Conservation (phyloP, 2,113 vertebrate genomes). For the Sitta europaea region DNA sequence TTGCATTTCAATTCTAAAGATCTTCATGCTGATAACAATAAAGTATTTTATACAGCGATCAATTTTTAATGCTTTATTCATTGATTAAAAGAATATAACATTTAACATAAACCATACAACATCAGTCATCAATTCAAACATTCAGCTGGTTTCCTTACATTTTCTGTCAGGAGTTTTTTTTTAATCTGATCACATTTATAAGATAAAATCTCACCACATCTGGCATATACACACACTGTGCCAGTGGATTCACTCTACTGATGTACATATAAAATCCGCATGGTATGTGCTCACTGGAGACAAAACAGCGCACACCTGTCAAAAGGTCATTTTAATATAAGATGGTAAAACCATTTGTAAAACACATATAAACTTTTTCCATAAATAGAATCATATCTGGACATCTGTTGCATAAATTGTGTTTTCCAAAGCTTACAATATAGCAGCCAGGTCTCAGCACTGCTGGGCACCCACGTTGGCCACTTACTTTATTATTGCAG, state of each 20-base stretch:
- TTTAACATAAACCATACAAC: conserved; percentile 95
- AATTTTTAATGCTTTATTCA: conserved; percentile 95
- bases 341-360: conserved; percentile 97
- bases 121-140: conserved; percentile 91
- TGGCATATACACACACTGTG: conserved; percentile 85
- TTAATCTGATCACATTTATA: conserved; percentile 82
- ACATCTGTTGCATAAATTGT: conserved; percentile 95
- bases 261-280: conserved; percentile 93
- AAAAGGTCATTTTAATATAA: conserved; percentile 93
- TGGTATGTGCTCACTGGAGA: conserved; percentile 92
- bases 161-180: conserved; percentile 82
- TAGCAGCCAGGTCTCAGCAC: conserved; percentile 96
- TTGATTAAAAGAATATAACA: conserved; percentile 98
- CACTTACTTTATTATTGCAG: conserved; percentile 97
- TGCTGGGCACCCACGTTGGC: conserved; percentile 92
- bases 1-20: conserved; percentile 47
- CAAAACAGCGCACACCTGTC: conserved; percentile 91
- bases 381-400: conserved; percentile 96
- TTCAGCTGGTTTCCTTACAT: conserved; percentile 89
- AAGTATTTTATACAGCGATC: conserved; percentile 72
- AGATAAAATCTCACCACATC: conserved; percentile 90
- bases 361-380: conserved; percentile 94
- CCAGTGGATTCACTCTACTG: conserved; percentile 85
- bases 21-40: conserved; percentile 70
- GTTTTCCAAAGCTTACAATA: conserved; percentile 92